Conservation (phyloP, 2,797 vertebrate species). For the Darevskia nairensis region DNA sequence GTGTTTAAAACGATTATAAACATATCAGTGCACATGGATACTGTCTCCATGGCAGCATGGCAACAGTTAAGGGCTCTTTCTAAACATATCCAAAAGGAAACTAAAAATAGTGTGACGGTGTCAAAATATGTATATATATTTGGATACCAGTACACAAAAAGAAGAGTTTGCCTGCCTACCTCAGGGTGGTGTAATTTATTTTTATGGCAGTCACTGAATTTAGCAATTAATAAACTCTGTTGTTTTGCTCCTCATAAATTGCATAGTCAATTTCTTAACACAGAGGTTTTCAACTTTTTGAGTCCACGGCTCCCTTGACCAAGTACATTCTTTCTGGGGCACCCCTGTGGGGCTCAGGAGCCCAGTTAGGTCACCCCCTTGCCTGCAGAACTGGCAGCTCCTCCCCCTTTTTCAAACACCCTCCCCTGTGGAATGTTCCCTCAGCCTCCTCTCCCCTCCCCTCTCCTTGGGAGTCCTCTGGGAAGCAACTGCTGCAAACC, state of each 20-base stretch:
- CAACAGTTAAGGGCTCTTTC: conserved; percentile 87
- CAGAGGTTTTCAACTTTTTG: too few relatives aligned
- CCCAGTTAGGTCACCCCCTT: too few relatives aligned
- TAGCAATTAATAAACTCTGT: background rate
- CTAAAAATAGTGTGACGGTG: conserved; percentile 87
- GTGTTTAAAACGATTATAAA: conserved; percentile 93
- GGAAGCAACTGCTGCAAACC: too few relatives aligned
- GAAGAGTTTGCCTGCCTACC: conserved; percentile 37
- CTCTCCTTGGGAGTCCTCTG: too few relatives aligned
- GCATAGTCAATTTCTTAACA: background rate
- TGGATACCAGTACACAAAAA: conserved; percentile 77
- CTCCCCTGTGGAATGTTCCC: too few relatives aligned
- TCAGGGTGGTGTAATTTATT: background rate
- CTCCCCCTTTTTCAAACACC: too few relatives aligned
- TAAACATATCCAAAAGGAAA: conserved; percentile 88
- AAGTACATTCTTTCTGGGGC: too few relatives aligned
- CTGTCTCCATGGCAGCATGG: conserved; percentile 92
- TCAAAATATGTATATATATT: conserved; percentile 78
- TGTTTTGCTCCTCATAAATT: background rate
- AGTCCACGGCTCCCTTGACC: too few relatives aligned
- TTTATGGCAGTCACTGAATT: background rate
- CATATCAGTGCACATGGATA: conserved; percentile 90
- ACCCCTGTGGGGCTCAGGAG: too few relatives aligned
- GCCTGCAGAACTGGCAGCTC: too few relatives aligned
- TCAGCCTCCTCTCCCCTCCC: too few relatives aligned